Percentiles rank a stretch among this genome's conserved stretches.
phyloP scores from a whole-genome alignment of 2,113 vertebrate genomes.

The Sisor rabdophorus region DNA sequence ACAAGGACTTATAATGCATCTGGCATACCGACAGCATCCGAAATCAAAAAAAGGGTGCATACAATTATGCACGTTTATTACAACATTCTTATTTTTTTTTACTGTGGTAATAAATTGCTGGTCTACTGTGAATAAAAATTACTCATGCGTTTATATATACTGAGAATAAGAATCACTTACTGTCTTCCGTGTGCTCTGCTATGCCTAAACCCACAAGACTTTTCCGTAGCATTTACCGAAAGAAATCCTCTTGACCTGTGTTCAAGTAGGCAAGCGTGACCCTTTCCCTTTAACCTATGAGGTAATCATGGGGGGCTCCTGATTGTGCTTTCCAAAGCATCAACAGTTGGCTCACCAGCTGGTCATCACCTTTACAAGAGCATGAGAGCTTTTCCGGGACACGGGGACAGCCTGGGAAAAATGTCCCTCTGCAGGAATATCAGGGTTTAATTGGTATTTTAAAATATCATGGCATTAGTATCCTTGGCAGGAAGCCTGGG shows the following conservation, averaged over 20 bases:
- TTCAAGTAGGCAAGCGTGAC: background rate
- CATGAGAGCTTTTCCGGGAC: background rate
- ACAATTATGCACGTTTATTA: background rate
- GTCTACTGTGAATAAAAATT: background rate
- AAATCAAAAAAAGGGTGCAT: background rate
- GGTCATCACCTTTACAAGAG: background rate
- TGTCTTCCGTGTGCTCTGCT: background rate
- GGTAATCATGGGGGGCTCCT: background rate
- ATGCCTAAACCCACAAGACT: background rate
- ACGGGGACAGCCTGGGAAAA: background rate
- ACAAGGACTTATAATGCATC: background rate
- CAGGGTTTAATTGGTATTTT: background rate
- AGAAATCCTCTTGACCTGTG: background rate
- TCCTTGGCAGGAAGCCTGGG: background rate
- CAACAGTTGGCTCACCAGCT: constrained; percentile 9
- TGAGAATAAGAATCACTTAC: background rate
- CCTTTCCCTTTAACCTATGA: background rate
- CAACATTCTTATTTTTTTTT: background rate
- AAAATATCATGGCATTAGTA: constrained; percentile 4
- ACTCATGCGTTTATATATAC: background rate
- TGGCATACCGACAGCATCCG: background rate
- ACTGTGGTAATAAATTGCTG: background rate
- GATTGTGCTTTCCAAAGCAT: background rate
- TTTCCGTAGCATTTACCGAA: background rate
- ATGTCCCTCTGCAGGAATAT: background rate